A percentile compares a stretch with the other conserved stretches of the same genome.
These are phyloP conservation scores for Cairina moschata DNA, from an alignment of 2,113 vertebrate genomes.

Conservation along the genomic window DNA sequence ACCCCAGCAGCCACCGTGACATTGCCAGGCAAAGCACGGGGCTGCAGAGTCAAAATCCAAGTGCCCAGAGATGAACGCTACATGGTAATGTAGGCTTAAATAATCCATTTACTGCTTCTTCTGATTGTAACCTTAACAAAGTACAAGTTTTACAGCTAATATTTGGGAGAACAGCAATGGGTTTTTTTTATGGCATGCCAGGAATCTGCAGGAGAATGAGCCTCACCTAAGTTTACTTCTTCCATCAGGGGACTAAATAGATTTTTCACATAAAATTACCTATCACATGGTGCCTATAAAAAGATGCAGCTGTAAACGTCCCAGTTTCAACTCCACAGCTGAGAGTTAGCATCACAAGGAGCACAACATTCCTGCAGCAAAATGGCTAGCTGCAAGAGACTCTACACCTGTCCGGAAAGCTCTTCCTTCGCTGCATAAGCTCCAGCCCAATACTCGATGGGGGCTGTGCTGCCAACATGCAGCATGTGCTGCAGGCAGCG, in stretches of 20 bases:
- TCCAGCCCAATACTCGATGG: neutral
- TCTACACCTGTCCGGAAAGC: neutral
- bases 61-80: neutral
- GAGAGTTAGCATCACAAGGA: neutral
- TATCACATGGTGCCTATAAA: constrained; percentile 20
- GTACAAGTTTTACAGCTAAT: constrained; percentile 50
- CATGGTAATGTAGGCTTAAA: neutral
- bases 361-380: neutral
- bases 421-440: neutral
- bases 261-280: constrained; percentile 51
- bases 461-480: neutral
- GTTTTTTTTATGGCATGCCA: neutral
- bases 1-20: neutral
- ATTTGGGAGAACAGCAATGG: constrained; percentile 7
- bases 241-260: constrained; percentile 33
- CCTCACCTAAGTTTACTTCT: constrained; percentile 48
- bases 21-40: constrained; percentile 10
- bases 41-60: neutral
- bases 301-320: constrained; percentile 39
- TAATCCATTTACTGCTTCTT: constrained; percentile 31
- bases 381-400: neutral
- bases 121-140: constrained; percentile 61
- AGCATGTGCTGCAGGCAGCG: neutral
- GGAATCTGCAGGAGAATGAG: constrained; percentile 3
- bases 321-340: neutral